A percentile compares a stretch with the other conserved stretches of the same genome.
These are phyloP conservation scores for Fringilla coelebs DNA, from an alignment of 2,797 vertebrate species.

Conservation along the genomic window DNA sequence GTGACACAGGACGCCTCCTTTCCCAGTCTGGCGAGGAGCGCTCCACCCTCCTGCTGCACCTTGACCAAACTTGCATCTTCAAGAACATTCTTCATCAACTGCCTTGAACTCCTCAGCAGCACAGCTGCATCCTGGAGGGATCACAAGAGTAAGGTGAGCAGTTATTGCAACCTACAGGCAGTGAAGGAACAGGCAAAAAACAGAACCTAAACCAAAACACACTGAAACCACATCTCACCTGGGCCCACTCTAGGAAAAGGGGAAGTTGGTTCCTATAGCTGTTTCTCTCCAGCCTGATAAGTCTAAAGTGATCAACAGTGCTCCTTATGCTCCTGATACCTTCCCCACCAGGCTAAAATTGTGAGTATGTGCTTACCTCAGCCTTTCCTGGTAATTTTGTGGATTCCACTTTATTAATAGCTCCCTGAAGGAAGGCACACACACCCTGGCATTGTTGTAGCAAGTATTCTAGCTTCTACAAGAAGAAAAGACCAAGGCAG, in stretches of 20 bases:
- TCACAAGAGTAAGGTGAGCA: neutral
- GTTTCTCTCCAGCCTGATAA: neutral
- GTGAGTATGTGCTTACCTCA: conserved; percentile 68
- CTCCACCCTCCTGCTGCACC: conserved; percentile 87
- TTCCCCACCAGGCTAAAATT: neutral
- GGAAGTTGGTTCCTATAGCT: neutral
- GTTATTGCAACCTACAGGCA: neutral
- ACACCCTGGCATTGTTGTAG: conserved; percentile 79
- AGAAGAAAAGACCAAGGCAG: neutral
- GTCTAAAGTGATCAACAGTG: neutral
- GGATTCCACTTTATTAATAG: conserved; percentile 78
- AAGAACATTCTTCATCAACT: conserved; percentile 84
- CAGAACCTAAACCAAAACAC: neutral
- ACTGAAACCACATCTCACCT: neutral
- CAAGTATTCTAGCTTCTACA: conserved; percentile 87
- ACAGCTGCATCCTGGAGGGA: conserved; percentile 79
- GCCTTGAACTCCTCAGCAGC: conserved; percentile 74
- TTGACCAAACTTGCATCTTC: conserved; percentile 81
- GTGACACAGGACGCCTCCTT: conserved; percentile 80
- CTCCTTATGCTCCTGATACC: neutral
- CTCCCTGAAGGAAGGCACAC: conserved; percentile 80
- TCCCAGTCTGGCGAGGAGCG: conserved; percentile 80
- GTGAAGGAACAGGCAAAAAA: neutral
- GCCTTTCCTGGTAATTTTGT: conserved; percentile 75
- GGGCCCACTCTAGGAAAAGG: neutral